These are phyloP conservation scores for Listronotus oregonensis DNA, from an alignment of 1,140 invertebrate genomes.

Conservation along the genomic window DNA sequence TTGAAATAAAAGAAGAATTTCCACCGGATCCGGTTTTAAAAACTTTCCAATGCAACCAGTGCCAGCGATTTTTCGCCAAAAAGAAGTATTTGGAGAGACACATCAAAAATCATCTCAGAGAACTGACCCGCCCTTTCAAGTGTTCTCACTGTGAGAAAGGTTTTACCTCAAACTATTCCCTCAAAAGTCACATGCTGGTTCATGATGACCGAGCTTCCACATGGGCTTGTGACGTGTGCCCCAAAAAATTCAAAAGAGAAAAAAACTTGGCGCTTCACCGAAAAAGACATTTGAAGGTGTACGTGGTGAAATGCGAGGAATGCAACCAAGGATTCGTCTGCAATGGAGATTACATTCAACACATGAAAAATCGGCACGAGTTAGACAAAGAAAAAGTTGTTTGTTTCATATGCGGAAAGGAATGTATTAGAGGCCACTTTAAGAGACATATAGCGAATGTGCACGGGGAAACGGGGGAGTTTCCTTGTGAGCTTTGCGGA, in stretches of 20 bases:
- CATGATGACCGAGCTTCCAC: constrained; percentile 6
- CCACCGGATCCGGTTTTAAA: constrained; percentile 4
- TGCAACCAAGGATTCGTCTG: constrained; percentile 44
- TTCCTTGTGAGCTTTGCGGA: constrained; percentile 55
- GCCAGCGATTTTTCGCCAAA: constrained; percentile 71
- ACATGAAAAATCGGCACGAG: constrained; percentile 33
- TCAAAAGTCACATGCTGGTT: constrained; percentile 53
- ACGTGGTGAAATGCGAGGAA: constrained; percentile 36
- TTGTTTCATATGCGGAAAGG: constrained; percentile 44
- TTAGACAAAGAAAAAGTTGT: constrained; percentile 21
- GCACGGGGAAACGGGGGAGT: constrained; percentile 31
- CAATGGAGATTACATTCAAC: constrained; percentile 37
- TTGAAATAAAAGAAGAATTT: background rate
- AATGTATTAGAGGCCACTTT: constrained; percentile 33
- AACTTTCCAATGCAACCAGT: constrained; percentile 64
- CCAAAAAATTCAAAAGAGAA: constrained; percentile 8
- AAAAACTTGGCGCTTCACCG: constrained; percentile 59
- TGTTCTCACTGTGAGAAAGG: constrained; percentile 60
- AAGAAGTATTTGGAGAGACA: constrained; percentile 53
- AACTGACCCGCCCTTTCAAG: constrained; percentile 62
- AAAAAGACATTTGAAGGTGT: constrained; percentile 64
- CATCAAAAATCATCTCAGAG: constrained; percentile 74
- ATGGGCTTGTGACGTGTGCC: constrained; percentile 7
- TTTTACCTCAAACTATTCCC: constrained; percentile 43
- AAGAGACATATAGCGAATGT: constrained; percentile 54